Conservation (phyloP, 2,888 invertebrate genomes). For the Caradrina kadenii region DNA sequence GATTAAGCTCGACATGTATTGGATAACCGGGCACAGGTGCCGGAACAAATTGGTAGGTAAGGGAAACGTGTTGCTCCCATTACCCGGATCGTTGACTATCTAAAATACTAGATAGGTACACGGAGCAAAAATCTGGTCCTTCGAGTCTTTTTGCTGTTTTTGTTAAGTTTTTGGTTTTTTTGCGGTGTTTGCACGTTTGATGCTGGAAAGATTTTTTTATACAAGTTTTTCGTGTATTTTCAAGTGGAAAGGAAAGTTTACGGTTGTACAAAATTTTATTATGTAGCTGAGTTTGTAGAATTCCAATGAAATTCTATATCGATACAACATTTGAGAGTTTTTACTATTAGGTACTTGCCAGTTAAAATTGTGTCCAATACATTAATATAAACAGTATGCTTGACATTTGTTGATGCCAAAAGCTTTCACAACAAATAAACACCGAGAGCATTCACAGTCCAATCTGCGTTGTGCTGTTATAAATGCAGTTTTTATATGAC, state of each 20-base stretch:
- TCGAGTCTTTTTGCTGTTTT: conserved; percentile 28
- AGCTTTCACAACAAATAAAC: no score
- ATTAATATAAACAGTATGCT: no score
- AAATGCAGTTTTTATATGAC: no score
- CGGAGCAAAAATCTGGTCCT: conserved; percentile 46
- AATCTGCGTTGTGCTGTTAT: no score
- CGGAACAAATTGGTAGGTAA: conserved; percentile 69
- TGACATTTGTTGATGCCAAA: no score
- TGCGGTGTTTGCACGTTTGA: conserved; percentile 24
- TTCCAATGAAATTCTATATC: no score
- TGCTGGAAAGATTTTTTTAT: conserved; percentile 15
- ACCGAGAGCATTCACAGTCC: no score
- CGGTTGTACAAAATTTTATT: not conserved
- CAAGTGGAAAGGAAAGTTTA: conserved; percentile 7
- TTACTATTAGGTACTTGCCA: no score
- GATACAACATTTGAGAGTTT: no score
- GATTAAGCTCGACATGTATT: conserved; percentile 64
- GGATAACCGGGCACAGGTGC: conserved; percentile 71
- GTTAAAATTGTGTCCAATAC: no score
- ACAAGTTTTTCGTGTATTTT: conserved; percentile 21
- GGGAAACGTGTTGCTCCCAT: conserved; percentile 53
- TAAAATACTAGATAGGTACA: conserved; percentile 61
- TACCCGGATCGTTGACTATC: conserved; percentile 59
- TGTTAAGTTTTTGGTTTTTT: conserved; percentile 26
- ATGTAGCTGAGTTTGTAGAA: not conserved